Base-by-base conservation (phyloP, 2,113 vertebrate genomes). In the Rhinoptilus africanus region DNA sequence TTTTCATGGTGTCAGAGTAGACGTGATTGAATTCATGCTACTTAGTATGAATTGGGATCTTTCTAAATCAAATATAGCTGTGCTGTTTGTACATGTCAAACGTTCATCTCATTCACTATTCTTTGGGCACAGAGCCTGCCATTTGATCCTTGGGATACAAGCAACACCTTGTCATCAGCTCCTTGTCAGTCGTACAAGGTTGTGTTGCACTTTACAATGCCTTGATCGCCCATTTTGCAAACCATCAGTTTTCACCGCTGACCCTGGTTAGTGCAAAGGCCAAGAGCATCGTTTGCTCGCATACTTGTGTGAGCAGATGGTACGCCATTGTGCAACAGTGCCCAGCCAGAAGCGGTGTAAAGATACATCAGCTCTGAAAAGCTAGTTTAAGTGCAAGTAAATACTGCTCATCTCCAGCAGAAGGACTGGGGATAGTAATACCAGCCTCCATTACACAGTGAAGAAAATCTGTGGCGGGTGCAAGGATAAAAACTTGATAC, bases 111-210 rank as follows among this genome's bases (percentile, higher is more conserved):
- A 56, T 69, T 94, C 76, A 16, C 87, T 88, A 67, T 73, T 80
- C 92, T 85, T 92, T 54, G 64, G 93, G 47, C 62, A 84, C 56
- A n/a, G 64, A 54, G 69, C 82, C 73, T 96, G 87, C 68, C 82
- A 87, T 74, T 73, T 97, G 91, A 94, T 95, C 57, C 85, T 83
- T 57, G 66, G 37, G 24, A 37, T 74, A 85, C 68, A 16, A 8
- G 68, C 81, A 85, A 19, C 34, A 92, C 92, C 76, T 95, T 56
- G n/a, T 95, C 78, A 56, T 80, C 26, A 45, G 56, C 56, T 86
- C 89, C 91, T 96, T 92, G 94, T 96, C 94, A 94, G 59, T 78
- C 23, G 14, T 68, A 77, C 24, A 28, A 71, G 88, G 53, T 4
- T 35, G 6, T 3, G 10, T 20, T 41, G 3, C 8, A 81, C 48